Evolutionary conservation across 2,888 invertebrate species (phyloP).

Genomic region (Pristionchus fissidentatus): DNA sequence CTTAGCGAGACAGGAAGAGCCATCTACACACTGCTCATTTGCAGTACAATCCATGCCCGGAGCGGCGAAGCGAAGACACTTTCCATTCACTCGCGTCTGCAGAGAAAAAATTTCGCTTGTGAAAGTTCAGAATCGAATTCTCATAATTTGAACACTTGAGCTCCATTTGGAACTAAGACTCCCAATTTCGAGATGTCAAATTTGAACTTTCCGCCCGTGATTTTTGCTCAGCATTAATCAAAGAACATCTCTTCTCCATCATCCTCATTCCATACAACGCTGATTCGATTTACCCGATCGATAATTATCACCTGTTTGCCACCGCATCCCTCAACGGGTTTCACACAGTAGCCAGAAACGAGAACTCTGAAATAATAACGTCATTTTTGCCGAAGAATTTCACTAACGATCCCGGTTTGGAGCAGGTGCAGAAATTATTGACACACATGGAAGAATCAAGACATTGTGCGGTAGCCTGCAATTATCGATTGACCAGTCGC

Average conservation of each 20-base stretch:
- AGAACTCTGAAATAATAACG: not conserved
- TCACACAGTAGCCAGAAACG: constrained; percentile 20
- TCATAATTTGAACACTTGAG: too few relatives aligned
- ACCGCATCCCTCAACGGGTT: not conserved
- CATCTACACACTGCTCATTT: constrained; percentile 30
- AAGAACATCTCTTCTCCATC: not conserved
- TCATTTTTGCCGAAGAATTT: not conserved
- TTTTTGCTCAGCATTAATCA: too few relatives aligned
- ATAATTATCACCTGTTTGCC: not conserved
- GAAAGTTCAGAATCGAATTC: not conserved
- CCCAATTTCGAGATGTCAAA: too few relatives aligned
- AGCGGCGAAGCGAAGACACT: not conserved
- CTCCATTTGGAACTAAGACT: too few relatives aligned
- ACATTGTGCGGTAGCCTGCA: constrained; percentile 6
- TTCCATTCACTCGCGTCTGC: constrained; percentile 14
- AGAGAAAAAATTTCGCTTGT: not conserved
- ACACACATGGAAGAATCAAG: not conserved
- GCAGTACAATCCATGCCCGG: not conserved
- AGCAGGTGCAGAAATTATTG: constrained; percentile 3
- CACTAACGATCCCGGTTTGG: not conserved
- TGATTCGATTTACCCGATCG: too few relatives aligned
- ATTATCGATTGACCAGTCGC: not conserved
- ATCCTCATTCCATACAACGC: too few relatives aligned
- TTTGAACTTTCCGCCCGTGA: too few relatives aligned
- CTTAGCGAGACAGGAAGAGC: constrained; percentile 5